Evolutionary conservation across 2,797 vertebrate species (phyloP).

Genomic region (Thunnus albacares): DNA sequence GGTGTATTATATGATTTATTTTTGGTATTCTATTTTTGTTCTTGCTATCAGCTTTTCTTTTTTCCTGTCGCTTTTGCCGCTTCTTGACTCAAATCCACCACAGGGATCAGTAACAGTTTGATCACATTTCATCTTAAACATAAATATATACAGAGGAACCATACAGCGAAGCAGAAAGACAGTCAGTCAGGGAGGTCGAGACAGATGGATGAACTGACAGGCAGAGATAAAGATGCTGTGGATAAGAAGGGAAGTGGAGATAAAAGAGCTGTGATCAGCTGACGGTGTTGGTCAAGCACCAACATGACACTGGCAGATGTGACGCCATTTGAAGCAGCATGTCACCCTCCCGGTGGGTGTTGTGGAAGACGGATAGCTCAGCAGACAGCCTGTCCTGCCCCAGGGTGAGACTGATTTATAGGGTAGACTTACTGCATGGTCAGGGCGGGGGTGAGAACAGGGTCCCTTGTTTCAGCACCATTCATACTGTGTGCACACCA

Average conservation of each 20-base stretch:
- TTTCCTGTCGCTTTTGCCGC: conserved; percentile 11
- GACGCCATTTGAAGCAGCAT: conserved; percentile 42
- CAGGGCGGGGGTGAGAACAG: background rate
- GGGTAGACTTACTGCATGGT: conserved; percentile 8
- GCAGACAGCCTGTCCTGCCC: conserved; percentile 28
- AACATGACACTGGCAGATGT: conserved; percentile 61
- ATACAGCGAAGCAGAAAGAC: conserved; percentile 1
- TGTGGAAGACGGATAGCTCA: conserved; percentile 43
- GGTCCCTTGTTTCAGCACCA: conserved; percentile 29
- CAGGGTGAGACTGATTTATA: conserved; percentile 45
- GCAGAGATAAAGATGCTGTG: conserved; percentile 28
- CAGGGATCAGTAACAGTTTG: conserved; percentile 1
- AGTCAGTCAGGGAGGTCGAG: background rate
- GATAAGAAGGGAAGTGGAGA: conserved; percentile 27
- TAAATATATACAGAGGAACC: background rate
- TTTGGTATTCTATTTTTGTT: background rate
- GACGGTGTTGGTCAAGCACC: conserved; percentile 45
- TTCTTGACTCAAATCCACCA: background rate
- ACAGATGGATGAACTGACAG: conserved; percentile 24
- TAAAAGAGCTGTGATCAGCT: conserved; percentile 39
- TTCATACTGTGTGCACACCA: conserved; percentile 13
- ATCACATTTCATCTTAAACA: conserved; percentile 17
- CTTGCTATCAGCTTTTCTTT: background rate
- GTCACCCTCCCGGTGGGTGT: conserved; percentile 37
- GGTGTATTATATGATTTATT: background rate